Base-by-base conservation (phyloP, 2,797 vertebrate species). In the Epinephelus coioides region DNA sequence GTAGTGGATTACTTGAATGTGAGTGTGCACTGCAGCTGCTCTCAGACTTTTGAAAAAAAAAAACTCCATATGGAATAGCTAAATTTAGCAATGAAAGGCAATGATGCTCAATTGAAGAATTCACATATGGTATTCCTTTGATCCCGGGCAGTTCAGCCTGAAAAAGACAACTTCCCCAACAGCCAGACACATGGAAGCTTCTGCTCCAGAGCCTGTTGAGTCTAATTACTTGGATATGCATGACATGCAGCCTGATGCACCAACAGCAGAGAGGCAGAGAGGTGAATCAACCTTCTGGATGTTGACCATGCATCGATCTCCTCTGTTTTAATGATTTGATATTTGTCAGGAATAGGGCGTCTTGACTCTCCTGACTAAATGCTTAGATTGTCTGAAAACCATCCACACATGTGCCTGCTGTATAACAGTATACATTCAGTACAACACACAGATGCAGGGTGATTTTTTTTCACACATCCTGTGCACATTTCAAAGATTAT, bases 91-190 rank as follows among this genome's bases (percentile, higher is more conserved):
- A 49, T 78, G 46, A 84, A 81, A 83, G 59, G 71, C 78, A 73
- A 27, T 19, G 69, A 53, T 76, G 71, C 79, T 81, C 55, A 75
- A 27, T 23, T 81, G 81, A 81, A 74, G 56, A 62, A 73, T 73
- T 71, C 76, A 64, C 88, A 84, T 78, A 87, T 86, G 85, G 74
- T 21, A 8, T 60, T 65, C 21, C 60, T 88, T 88, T 90, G 87
- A 91, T 89, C 82, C 66, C 0, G 18, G 79, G 38, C 69, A 60
- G 72, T 65, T 68, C 73, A 78, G 51, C 46, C n/a, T 18, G 57
- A 75, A 78, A 79, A 64, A 64, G n/a, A 64, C n/a, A 73, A 74
- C 44, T 47, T 79, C 40, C 27, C 51, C 56, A 12, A 60, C 75
- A 80, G 54, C 34, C 77, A 50, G 55, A 74, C 79, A 73, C 50